Base-by-base conservation (phyloP, 2,888 invertebrate species). In the Teleiodes luculella region DNA sequence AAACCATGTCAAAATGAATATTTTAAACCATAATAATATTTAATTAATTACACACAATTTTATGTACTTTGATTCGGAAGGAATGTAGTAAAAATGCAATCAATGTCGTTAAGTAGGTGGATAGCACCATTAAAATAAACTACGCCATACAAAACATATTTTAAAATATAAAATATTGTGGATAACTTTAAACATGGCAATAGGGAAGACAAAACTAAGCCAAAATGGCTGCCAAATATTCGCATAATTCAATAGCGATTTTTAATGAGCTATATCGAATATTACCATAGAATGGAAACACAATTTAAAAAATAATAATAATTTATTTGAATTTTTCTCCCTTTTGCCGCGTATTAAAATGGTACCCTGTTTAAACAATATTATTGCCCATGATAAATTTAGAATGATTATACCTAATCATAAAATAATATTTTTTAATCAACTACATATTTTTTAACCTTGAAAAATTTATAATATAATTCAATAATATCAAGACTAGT, bases 51-150 rank as follows among this genome's bases (percentile, higher is more conserved):
- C 24, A 24, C 24, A 24, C n/a, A n/a, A n/a, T 24, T 39, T 39
- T 14, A 7, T 8, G 16, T 18, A 39, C 10, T 10, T 43, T 18
- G 20, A n/a, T 43, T 13, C 24, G 24, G 50, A 60, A 66, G 76
- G 76, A 75, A 75, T 75, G 76, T 74, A 54, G 61, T 57, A 73
- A 71, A 72, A 72, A 72, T 68, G 71, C 71, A 64, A 62, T 56
- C 52, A 45, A 55, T 59, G 49, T 52, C 2, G 49, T 52, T 2
- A 46, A 39, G 31, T 35, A 11, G 39, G 51, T 31, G 37, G 24
- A 31, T 54, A 57, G 59, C 43, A 43, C 43, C 43, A 6, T 24
- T 11, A 3, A 43, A 43, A 43, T 39, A 39, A 39, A 39, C 18
- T 39, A 16, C 24, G 24, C 6, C 24, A 24, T 24, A 24, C 58